Evolutionary conservation across 2,797 vertebrate genomes (phyloP).

Genomic region (Darevskia nairensis): DNA sequence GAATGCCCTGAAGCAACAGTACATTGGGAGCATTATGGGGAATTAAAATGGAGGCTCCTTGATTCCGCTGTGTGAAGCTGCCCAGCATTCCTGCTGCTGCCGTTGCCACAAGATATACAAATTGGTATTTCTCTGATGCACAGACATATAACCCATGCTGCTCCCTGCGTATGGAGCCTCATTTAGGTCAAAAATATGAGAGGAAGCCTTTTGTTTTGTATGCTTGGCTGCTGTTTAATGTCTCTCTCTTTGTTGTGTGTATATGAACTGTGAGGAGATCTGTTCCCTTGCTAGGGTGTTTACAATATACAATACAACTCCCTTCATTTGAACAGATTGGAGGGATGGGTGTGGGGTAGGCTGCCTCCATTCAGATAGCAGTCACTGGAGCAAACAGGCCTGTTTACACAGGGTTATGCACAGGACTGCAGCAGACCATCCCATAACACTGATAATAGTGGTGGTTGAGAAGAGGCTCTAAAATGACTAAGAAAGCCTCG

Average conservation of each 20-base stretch:
- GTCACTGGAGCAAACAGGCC: not conserved
- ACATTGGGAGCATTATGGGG: not conserved
- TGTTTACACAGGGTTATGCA: not conserved
- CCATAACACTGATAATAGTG: not conserved
- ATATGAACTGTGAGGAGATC: constrained; percentile 33
- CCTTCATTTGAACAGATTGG: constrained; percentile 1
- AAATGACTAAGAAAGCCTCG: not conserved
- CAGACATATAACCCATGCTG: not conserved
- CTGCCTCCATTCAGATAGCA: not conserved
- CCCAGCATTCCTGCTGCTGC: not conserved
- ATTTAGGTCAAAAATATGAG: constrained; percentile 38
- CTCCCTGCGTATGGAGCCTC: constrained; percentile 28
- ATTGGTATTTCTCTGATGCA: not conserved
- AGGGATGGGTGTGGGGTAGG: not conserved
- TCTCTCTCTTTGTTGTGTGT: constrained; percentile 42
- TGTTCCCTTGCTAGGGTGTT: constrained; percentile 57
- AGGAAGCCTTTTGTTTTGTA: constrained; percentile 50
- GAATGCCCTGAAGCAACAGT: not conserved
- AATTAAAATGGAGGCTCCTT: not conserved
- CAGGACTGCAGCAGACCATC: not conserved
- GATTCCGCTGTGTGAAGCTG: not conserved
- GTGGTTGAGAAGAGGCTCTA: too few relatives aligned
- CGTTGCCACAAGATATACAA: not conserved
- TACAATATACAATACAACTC: constrained; percentile 35
- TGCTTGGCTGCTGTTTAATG: constrained; percentile 51